Conservation (phyloP, 2,797 vertebrate genomes). For the Choloepus didactylus region DNA sequence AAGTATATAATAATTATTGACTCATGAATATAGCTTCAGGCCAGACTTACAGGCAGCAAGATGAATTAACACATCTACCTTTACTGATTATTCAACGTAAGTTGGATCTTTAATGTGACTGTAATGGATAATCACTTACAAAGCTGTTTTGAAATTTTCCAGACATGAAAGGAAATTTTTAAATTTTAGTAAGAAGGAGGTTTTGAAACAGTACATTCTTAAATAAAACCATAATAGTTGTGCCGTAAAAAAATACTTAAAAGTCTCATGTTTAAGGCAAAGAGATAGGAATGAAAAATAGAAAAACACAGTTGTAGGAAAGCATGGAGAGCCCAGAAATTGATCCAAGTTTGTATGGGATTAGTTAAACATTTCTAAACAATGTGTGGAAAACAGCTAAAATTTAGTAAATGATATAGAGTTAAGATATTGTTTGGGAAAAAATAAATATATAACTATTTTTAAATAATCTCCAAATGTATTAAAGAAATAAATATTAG, state of each 20-base stretch:
- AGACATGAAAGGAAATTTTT: slow-evolving; percentile 69
- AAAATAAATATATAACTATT: not conserved
- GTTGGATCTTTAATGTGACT: not conserved
- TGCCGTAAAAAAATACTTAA: slow-evolving; percentile 9
- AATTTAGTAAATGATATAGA: not conserved
- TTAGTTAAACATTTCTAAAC: not conserved
- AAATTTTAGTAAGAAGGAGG: slow-evolving; percentile 79
- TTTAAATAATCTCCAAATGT: not conserved
- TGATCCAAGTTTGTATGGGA: not conserved
- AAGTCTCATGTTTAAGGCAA: not conserved
- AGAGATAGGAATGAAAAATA: not conserved
- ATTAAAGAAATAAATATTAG: not conserved
- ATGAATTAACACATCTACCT: not conserved
- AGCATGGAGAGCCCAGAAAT: not conserved
- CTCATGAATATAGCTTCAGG: slow-evolving; percentile 1
- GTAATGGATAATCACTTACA: not conserved
- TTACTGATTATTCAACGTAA: slow-evolving; percentile 45
- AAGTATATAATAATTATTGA: slow-evolving; percentile 16
- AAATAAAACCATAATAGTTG: slow-evolving; percentile 79
- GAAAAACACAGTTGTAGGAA: not conserved
- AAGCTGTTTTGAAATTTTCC: slow-evolving; percentile 67
- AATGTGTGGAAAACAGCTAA: not conserved
- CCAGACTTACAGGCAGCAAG: not conserved
- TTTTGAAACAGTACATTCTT: slow-evolving; percentile 75
- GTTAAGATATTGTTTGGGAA: not conserved